A percentile compares a stretch with the other conserved stretches of the same genome.
phyloP scores from a whole-genome alignment of 2,113 vertebrate genomes.

The Burhinus oedicnemus region DNA sequence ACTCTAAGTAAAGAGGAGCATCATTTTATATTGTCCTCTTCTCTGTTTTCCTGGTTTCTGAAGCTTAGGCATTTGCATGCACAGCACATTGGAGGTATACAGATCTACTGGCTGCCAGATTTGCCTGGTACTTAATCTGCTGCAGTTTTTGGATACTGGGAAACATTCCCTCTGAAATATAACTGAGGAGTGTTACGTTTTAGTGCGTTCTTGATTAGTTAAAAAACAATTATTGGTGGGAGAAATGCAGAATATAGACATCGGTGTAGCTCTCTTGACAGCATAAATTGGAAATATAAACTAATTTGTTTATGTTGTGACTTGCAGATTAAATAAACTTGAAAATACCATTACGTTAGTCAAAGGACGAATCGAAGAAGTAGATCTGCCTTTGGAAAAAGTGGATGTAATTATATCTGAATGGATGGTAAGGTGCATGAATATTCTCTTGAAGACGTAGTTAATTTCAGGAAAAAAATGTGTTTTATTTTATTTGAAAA shows the following conservation, averaged over 20 bases:
- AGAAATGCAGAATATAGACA: not conserved
- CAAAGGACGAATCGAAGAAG: constrained; percentile 95
- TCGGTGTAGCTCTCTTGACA: not conserved
- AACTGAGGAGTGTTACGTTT: not conserved
- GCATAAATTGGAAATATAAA: not conserved
- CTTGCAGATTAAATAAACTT: constrained; percentile 89
- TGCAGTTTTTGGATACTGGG: not conserved
- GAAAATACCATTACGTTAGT: constrained; percentile 86
- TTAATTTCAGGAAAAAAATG: not conserved
- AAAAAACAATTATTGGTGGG: not conserved
- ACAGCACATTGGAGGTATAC: not conserved
- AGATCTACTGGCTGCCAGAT: not conserved
- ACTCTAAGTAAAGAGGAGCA: not conserved
- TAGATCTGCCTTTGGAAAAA: constrained; percentile 88
- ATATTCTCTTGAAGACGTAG: not conserved
- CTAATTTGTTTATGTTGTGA: constrained; percentile 1
- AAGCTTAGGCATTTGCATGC: not conserved
- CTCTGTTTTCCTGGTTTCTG: not conserved
- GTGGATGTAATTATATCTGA: constrained; percentile 97
- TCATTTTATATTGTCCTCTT: not conserved
- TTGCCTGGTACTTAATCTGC: not conserved
- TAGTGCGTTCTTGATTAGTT: not conserved
- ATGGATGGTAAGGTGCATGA: constrained; percentile 92
- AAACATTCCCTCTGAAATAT: not conserved
- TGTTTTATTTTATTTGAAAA: not conserved